These are phyloP conservation scores for Tokudaia muenninki DNA, from an alignment of 2,797 vertebrate species.

Conservation along the genomic window DNA sequence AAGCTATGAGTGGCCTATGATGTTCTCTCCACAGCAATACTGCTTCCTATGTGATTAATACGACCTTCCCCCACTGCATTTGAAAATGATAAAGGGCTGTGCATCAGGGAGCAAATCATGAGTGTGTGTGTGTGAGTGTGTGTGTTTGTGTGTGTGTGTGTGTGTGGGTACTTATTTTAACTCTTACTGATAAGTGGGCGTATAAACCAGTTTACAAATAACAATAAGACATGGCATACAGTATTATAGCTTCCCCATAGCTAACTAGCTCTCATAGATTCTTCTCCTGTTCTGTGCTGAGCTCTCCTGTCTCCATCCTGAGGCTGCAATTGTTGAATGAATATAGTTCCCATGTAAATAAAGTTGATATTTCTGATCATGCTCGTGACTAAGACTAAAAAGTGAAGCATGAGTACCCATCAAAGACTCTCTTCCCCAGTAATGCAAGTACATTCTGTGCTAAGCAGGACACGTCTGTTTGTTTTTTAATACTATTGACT, in stretches of 20 bases:
- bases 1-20: neutral
- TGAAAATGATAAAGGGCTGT: neutral
- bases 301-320: neutral
- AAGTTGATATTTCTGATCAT: neutral
- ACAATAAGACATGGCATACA: neutral
- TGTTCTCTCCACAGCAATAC: neutral
- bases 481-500: neutral
- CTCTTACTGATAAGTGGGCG: neutral
- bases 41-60: neutral
- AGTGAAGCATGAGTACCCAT: neutral
- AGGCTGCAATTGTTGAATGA: neutral
- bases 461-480: neutral
- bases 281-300: neutral
- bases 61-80: neutral
- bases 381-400: neutral
- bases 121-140: neutral
- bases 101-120: neutral
- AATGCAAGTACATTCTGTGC: neutral
- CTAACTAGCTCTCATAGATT: neutral
- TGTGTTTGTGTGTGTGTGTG: neutral
- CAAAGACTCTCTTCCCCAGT: neutral
- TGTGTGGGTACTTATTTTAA: neutral
- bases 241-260: neutral
- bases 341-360: neutral
- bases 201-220: conserved; percentile 7